phyloP scores from a whole-genome alignment of 2,888 invertebrate genomes.

The Dryomyza anilis region DNA sequence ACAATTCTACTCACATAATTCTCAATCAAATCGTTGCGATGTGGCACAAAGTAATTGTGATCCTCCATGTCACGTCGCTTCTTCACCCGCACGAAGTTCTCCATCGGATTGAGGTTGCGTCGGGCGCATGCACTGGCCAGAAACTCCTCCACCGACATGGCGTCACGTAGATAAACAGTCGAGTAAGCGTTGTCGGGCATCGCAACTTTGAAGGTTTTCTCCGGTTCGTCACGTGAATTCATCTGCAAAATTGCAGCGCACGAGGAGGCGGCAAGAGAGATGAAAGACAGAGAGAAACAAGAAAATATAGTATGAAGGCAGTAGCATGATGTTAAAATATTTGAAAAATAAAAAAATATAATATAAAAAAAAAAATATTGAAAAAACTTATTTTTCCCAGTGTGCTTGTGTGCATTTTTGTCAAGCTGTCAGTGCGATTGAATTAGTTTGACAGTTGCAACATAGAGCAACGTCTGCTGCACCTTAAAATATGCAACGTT shows the following conservation, averaged over 20 bases:
- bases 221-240: constrained; percentile 83
- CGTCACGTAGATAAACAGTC: constrained; percentile 84
- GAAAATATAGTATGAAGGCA: not conserved
- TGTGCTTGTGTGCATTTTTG: constrained; percentile 28
- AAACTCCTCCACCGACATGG: constrained; percentile 95
- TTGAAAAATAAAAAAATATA: not conserved
- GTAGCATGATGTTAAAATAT: not conserved
- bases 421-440: constrained; percentile 46
- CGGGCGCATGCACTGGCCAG: constrained; percentile 89
- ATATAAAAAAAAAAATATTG: not conserved
- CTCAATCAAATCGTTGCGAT: constrained; percentile 91
- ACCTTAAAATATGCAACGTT: not conserved
- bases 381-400: not conserved
- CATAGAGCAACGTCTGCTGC: not conserved
- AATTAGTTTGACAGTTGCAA: constrained; percentile 51
- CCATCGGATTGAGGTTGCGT: constrained; percentile 90
- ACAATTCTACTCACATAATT: constrained; percentile 78
- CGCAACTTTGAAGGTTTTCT: constrained; percentile 87
- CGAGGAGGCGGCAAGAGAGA: not conserved
- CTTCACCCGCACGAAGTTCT: constrained; percentile 94
- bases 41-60: constrained; percentile 95
- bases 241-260: constrained; percentile 66
- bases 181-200: constrained; percentile 84
- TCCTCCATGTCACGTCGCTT: constrained; percentile 94
- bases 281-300: not conserved